Evolutionary conservation across 2,113 vertebrate species (phyloP), one percentile per base, ranked within the genome.

Genomic region (Tychaedon coryphoeus): DNA sequence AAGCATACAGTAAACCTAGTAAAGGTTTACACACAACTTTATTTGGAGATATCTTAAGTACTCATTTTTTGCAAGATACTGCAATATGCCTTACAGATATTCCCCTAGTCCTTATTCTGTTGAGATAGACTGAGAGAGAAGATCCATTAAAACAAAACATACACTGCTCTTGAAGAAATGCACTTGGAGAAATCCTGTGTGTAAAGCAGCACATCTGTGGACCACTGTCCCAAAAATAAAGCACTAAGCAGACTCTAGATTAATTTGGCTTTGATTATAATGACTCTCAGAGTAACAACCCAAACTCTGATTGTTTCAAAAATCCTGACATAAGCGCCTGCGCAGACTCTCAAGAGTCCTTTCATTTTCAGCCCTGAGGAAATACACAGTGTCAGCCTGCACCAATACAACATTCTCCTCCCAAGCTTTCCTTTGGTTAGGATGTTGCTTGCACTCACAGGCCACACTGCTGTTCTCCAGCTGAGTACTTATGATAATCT

Each of bases 351-450:
- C 45, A 22, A 22, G 29, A 72, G 40, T 38, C 20, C 29, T 88
- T 56, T 51, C 6, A 56, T 38, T 67, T 79, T 51, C 66, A 91
- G 40, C 14, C 26, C 31, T 31, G 24, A 76, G 5, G 43, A 83
- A 91, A 53, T 16, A 73, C 24, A 43, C 7, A 34, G 33, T 0
- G 0, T 58, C 57, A 72, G 36, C 8, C 15, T 43, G 29, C 34
- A 76, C 0, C 1, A 60, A 62, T 6, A 58, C 3, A 47, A 34
- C 1, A 0, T 38, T 60, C 40, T 64, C 20, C 40, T 60, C 14
- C 33, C 66, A 38, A n/a, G 9, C 19, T 48, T 89, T 45, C 24
- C 36, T 67, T 42, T 43, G 14, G 17, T 19, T 71, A 79, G 15
- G 34, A 38, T 10, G 33, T 11, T 88, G 40, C 29, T 51, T 64